These are phyloP conservation scores for Tangara arthus DNA, from an alignment of 2,797 vertebrate genomes.

Conservation along the genomic window DNA sequence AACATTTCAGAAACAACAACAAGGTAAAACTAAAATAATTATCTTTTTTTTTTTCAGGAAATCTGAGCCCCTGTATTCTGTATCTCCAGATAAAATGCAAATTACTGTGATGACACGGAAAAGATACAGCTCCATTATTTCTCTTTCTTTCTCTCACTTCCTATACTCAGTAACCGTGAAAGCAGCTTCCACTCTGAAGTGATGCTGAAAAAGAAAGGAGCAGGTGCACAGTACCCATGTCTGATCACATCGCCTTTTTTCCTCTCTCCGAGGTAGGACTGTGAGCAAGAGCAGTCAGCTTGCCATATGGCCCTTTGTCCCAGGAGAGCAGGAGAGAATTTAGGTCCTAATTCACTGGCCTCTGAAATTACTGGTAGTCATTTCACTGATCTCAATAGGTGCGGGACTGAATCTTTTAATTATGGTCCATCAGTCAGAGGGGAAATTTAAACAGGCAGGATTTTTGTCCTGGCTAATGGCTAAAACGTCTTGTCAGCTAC, in stretches of 20 bases:
- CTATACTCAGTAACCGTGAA: background rate
- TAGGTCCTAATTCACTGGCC: background rate
- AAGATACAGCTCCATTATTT: background rate
- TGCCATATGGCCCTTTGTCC: constrained; percentile 35
- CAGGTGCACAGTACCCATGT: background rate
- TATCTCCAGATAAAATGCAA: background rate
- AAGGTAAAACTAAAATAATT: background rate
- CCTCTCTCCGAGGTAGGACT: background rate
- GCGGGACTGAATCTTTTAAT: background rate
- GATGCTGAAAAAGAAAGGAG: background rate
- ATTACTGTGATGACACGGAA: background rate
- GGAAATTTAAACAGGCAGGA: background rate
- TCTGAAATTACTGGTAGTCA: constrained; percentile 20
- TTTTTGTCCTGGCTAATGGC: background rate
- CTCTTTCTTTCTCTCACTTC: background rate
- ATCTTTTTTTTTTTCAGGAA: background rate
- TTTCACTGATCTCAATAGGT: background rate
- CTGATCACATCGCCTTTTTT: background rate
- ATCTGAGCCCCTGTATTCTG: background rate
- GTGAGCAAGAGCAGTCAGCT: background rate
- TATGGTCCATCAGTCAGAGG: background rate
- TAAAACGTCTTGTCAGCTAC: background rate
- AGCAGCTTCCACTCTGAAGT: background rate
- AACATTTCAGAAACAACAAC: background rate
- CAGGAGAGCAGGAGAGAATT: background rate